Conservation (phyloP, 2,113 vertebrate species). For the Alaudala cheleensis region DNA sequence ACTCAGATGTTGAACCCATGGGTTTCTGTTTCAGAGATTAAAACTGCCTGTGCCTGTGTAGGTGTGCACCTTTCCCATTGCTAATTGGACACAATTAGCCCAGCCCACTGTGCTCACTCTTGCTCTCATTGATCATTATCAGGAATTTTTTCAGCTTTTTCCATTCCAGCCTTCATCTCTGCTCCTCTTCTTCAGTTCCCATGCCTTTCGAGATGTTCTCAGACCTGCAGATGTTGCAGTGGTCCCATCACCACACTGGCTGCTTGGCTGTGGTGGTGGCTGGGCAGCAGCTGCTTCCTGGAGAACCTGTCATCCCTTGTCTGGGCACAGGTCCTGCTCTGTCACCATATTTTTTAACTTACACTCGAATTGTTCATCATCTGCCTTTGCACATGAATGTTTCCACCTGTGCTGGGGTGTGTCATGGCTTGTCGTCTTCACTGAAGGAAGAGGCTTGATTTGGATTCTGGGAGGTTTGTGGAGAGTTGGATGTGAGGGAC, state of each 20-base stretch:
- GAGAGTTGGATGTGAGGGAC: neutral
- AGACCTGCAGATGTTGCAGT: neutral
- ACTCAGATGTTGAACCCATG: neutral
- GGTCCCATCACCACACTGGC: neutral
- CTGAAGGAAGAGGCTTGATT: neutral
- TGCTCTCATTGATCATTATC: neutral
- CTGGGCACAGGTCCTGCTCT: neutral
- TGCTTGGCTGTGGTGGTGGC: neutral
- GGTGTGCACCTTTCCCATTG: neutral
- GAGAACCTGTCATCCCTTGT: too few species aligned
- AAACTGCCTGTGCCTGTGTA: neutral
- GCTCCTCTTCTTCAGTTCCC: neutral
- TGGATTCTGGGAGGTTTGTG: fast-evolving
- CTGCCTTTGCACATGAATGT: fast-evolving
- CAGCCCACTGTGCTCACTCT: neutral
- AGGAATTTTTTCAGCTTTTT: neutral
- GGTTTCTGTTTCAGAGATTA: neutral
- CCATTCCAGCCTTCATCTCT: neutral
- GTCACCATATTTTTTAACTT: neutral
- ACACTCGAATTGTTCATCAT: neutral
- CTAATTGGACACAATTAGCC: neutral
- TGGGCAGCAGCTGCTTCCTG: neutral
- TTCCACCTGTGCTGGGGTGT: neutral
- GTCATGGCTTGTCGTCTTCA: fast-evolving
- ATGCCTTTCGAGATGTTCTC: neutral